Percentiles rank a stretch among this genome's conserved stretches.
Evolutionary conservation across 2,888 invertebrate species (phyloP).

Genomic region (Tiliacea citrago): DNA sequence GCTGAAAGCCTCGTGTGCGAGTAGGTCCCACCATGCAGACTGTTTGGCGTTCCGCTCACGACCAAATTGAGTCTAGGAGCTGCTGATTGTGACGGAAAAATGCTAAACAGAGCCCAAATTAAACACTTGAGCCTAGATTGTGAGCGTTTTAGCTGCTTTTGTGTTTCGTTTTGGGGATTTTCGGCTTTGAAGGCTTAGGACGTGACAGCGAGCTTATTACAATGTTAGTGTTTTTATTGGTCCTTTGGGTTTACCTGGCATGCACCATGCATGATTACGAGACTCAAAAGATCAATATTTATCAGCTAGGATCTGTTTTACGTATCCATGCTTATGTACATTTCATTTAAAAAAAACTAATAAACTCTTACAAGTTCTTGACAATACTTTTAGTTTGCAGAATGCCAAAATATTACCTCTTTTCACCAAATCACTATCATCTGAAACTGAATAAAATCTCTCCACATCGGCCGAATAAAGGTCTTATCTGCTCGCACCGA

Average conservation of each 20-base stretch:
- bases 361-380: no score
- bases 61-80: conserved; percentile 69
- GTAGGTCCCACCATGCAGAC: conserved; percentile 30
- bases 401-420: neutral
- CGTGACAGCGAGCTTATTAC: conserved; percentile 41
- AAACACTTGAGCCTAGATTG: conserved; percentile 53
- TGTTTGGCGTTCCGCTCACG: conserved; percentile 68
- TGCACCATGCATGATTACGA: conserved; percentile 8
- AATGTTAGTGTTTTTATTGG: conserved; percentile 28
- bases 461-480: conserved; percentile 45
- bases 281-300: neutral
- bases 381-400: neutral
- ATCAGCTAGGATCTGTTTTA: no score
- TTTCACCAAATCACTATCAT: conserved; percentile 34
- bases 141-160: conserved; percentile 49
- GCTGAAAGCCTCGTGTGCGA: conserved; percentile 48
- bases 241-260: conserved; percentile 4
- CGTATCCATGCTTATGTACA: no score
- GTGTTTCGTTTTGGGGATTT: conserved; percentile 50
- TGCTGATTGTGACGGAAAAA: conserved; percentile 67
- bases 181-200: conserved; percentile 42
- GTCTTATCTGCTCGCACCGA: conserved; percentile 58
- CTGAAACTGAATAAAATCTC: conserved; percentile 38
- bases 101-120: conserved; percentile 69
- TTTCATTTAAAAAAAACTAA: no score